These are phyloP conservation scores for Patagioenas fasciata DNA, from an alignment of 2,113 vertebrate species.

Conservation along the genomic window DNA sequence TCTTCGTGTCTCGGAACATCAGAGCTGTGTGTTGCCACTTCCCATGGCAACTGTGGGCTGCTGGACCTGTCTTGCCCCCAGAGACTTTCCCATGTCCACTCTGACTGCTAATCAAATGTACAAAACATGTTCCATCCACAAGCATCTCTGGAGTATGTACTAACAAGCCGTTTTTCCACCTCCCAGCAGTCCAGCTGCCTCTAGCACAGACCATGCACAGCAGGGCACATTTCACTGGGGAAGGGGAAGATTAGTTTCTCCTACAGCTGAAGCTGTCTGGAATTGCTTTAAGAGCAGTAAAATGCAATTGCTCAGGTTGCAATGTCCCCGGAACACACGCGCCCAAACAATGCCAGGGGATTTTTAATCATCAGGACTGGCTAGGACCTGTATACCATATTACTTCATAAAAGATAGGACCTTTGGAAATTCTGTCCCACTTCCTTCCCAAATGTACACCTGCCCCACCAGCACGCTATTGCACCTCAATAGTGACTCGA, in stretches of 20 bases:
- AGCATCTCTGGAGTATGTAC: background rate
- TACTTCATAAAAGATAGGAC: background rate
- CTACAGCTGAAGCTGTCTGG: background rate
- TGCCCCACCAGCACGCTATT: background rate
- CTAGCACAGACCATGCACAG: background rate
- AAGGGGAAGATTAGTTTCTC: background rate
- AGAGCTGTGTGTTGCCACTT: fast-evolving
- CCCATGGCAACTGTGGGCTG: background rate
- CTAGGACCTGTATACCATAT: background rate
- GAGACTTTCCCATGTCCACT: background rate
- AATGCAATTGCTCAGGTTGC: background rate
- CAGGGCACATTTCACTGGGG: background rate
- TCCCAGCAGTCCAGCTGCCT: background rate
- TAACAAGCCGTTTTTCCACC: background rate
- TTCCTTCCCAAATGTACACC: background rate
- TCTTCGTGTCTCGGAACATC: fast-evolving
- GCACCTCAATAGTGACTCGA: background rate
- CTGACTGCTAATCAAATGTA: background rate
- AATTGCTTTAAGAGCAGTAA: background rate
- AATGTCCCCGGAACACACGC: background rate
- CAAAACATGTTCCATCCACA: background rate
- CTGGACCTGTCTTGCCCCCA: background rate
- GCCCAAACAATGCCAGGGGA: background rate
- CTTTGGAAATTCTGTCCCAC: background rate
- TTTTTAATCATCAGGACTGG: background rate